These are phyloP conservation scores for Isaurus tuberculatus DNA, from an alignment of 92 coral and sea anemone species.

Conservation along the genomic window DNA sequence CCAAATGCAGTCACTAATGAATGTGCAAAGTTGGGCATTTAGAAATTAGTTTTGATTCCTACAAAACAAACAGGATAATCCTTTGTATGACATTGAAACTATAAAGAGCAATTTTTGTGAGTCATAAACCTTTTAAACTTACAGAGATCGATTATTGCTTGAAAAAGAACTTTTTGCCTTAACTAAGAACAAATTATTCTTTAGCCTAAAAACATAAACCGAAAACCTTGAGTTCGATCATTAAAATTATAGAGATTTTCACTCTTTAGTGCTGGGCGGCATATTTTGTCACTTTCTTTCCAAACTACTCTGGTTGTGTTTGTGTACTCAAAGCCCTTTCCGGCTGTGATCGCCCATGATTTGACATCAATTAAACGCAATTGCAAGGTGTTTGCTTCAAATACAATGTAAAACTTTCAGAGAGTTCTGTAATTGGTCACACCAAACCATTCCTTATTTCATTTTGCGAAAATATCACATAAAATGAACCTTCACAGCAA, in stretches of 20 bases:
- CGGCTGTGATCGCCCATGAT: slow-evolving; percentile 63
- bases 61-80: slow-evolving; percentile 41
- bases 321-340: slow-evolving; percentile 52
- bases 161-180: neutral
- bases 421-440: slow-evolving; percentile 9
- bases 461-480: neutral
- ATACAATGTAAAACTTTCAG: slow-evolving; percentile 36
- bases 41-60: slow-evolving; percentile 34
- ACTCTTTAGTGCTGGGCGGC: slow-evolving; percentile 32
- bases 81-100: slow-evolving; percentile 17
- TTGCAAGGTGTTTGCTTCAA: slow-evolving; percentile 57
- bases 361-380: slow-evolving; percentile 67
- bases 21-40: slow-evolving; percentile 43
- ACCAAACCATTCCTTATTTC: neutral
- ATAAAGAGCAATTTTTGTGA: neutral
- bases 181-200: too few species aligned
- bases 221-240: neutral
- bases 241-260: neutral
- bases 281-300: slow-evolving; percentile 30
- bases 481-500: neutral
- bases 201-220: neutral
- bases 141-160: slow-evolving; percentile 7
- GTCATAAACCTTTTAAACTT: slow-evolving; percentile 27
- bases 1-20: slow-evolving; percentile 39
- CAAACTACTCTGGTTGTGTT: slow-evolving; percentile 44